phyloP scores from a whole-genome alignment of 2,113 vertebrate species.

The Gallinago undulata region DNA sequence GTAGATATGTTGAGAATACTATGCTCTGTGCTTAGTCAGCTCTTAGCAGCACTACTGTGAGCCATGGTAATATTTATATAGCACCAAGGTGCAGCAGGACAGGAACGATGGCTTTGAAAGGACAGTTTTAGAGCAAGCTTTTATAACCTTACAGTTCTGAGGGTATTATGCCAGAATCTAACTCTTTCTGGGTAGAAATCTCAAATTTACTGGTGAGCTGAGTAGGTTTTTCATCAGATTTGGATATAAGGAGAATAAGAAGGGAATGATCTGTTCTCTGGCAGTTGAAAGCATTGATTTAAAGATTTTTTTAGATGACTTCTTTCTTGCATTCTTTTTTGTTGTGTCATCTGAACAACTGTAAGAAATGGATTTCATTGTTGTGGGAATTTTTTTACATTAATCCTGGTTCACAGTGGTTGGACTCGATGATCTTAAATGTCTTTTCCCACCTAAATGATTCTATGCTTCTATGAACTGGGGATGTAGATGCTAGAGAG shows the following conservation, averaged over 20 bases:
- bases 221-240: not conserved
- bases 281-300: not conserved
- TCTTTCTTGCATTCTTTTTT: not conserved
- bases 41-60: not conserved
- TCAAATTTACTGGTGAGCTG: not conserved
- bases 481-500: not conserved
- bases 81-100: not conserved
- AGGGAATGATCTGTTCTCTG: not conserved
- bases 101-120: not conserved
- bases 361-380: not conserved
- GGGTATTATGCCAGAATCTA: not conserved
- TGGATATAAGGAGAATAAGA: not conserved
- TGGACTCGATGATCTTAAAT: not conserved
- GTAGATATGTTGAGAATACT: fast-evolving
- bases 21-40: not conserved
- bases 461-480: not conserved
- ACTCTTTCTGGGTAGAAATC: not conserved
- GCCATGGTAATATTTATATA: not conserved
- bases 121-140: not conserved
- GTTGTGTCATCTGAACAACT: fast-evolving
- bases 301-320: not conserved
- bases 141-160: not conserved
- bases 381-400: not conserved
- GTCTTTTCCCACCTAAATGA: not conserved
- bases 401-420: not conserved